These are phyloP conservation scores for chimpanzee (Pan troglodytes) DNA, from an alignment of 2,113 vertebrate genomes.

Conservation along the genomic window DNA sequence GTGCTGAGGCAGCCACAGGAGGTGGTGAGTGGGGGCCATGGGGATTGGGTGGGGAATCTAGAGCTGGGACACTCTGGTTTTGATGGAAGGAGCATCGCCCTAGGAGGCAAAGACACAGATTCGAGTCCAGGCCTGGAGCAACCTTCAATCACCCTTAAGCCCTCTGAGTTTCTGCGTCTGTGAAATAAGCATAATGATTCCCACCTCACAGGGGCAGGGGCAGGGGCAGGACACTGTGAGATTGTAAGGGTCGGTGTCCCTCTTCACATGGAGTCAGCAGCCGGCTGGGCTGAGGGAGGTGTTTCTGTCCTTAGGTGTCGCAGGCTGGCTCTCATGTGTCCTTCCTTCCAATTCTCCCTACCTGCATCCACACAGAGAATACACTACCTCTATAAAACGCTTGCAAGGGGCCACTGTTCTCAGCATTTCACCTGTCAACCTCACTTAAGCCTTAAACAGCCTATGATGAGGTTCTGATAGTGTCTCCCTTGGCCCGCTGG, in stretches of 20 bases:
- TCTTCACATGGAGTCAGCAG: neutral
- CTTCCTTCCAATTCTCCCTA: neutral
- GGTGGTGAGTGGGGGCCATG: neutral
- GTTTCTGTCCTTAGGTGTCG: neutral
- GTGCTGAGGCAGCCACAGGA: neutral
- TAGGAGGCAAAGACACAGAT: neutral
- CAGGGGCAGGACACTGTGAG: neutral
- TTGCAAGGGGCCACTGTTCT: neutral
- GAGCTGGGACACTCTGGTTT: neutral
- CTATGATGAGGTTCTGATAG: neutral
- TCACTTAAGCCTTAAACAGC: no score
- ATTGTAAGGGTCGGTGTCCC: neutral
- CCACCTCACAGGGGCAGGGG: neutral
- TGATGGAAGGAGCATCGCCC: neutral
- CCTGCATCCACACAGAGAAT: neutral
- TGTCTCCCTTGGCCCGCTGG: neutral
- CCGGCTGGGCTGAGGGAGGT: no score
- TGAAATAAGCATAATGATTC: no score
- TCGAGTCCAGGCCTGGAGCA: neutral
- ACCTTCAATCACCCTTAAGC: fast-evolving
- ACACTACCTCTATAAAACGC: no score
- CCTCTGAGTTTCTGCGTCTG: no score
- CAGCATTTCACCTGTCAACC: neutral
- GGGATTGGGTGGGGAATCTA: neutral
- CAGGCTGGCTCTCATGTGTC: fast-evolving